These are phyloP conservation scores for Brachirus orientalis DNA, from an alignment of 2,113 vertebrate genomes.

Conservation along the genomic window DNA sequence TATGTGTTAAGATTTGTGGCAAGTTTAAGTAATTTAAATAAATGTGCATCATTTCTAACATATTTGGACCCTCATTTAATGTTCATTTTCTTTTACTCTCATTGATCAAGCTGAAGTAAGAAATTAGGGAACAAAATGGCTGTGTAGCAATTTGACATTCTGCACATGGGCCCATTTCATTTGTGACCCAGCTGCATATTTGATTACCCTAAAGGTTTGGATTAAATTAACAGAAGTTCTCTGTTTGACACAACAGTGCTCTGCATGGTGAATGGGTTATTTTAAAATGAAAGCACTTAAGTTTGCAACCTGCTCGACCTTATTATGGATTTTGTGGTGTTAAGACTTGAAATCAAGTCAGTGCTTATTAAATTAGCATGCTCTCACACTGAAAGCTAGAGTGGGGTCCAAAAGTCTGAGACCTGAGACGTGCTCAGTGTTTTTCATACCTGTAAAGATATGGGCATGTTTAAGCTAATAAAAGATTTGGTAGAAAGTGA, in stretches of 20 bases:
- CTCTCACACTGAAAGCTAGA: not conserved
- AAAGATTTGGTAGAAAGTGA: too few relatives aligned
- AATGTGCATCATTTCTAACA: conserved; percentile 23
- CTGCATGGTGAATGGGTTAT: not conserved
- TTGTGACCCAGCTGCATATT: not conserved
- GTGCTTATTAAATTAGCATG: not conserved
- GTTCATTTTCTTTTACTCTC: not conserved
- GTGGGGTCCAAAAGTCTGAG: not conserved
- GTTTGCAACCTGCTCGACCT: not conserved
- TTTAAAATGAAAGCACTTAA: not conserved
- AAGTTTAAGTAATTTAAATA: conserved; percentile 30
- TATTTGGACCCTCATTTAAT: conserved; percentile 15
- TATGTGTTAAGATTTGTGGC: conserved; percentile 1
- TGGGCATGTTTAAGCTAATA: not conserved
- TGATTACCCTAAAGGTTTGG: not conserved
- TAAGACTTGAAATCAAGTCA: not conserved
- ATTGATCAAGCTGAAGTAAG: conserved; percentile 4
- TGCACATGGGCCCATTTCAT: not conserved
- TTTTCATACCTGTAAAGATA: not conserved
- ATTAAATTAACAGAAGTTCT: not conserved
- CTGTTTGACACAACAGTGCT: not conserved
- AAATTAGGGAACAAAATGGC: not conserved
- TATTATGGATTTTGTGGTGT: not conserved
- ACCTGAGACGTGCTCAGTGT: not conserved
- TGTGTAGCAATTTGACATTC: not conserved